phyloP scores from a whole-genome alignment of 2,797 vertebrate genomes.

The Ispidina lecontei region DNA sequence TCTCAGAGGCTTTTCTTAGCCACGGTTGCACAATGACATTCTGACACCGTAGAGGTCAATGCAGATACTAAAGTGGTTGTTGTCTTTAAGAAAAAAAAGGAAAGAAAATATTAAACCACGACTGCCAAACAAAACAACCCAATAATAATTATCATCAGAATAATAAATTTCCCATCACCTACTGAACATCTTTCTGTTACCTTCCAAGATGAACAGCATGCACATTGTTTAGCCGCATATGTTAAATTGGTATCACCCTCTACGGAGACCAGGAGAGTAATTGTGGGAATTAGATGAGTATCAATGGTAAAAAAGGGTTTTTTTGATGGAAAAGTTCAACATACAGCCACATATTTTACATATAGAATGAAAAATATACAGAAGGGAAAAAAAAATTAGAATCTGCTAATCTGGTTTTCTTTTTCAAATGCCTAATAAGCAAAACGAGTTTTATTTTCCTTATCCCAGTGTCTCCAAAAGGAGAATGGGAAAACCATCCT shows the following conservation, averaged over 20 bases:
- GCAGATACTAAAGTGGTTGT: slow-evolving; percentile 68
- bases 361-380: slow-evolving; percentile 37
- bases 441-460: slow-evolving; percentile 55
- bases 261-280: slow-evolving; percentile 44
- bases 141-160: background rate
- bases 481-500: slow-evolving; percentile 14
- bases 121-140: background rate
- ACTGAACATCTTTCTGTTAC: slow-evolving; percentile 34
- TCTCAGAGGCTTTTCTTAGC: slow-evolving; percentile 75
- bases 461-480: slow-evolving; percentile 40
- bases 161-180: slow-evolving; percentile 14
- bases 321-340: slow-evolving; percentile 24
- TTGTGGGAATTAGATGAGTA: slow-evolving; percentile 44
- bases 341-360: slow-evolving; percentile 45
- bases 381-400: background rate
- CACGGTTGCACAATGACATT: slow-evolving; percentile 72
- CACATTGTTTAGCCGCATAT: slow-evolving; percentile 32
- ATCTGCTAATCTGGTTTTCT: slow-evolving; percentile 42
- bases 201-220: slow-evolving; percentile 62
- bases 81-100: slow-evolving; percentile 53
- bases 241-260: slow-evolving; percentile 61
- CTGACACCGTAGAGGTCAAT: slow-evolving; percentile 80
- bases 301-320: background rate
- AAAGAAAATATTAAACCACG: slow-evolving; percentile 58
- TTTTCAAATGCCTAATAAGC: slow-evolving; percentile 54